Conservation (phyloP, 2,797 vertebrate genomes). For the Microctenopoma lineatum region DNA sequence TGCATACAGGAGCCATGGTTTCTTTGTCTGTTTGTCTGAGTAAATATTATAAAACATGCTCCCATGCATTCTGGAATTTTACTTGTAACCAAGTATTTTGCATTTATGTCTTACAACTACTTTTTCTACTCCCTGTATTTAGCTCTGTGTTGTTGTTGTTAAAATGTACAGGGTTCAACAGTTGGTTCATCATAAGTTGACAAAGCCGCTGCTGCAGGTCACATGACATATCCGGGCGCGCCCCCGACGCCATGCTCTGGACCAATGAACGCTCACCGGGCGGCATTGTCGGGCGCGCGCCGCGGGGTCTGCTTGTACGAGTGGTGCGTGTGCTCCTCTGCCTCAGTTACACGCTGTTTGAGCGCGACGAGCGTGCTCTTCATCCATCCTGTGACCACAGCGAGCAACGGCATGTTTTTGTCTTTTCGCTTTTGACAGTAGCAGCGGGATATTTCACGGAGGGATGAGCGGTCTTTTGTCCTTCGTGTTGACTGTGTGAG, state of each 20-base stretch:
- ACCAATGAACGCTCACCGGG: slow-evolving; percentile 59
- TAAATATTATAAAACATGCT: too few species aligned
- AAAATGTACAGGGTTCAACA: slow-evolving; percentile 46
- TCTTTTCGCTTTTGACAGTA: slow-evolving; percentile 1
- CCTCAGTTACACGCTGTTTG: slow-evolving; percentile 32
- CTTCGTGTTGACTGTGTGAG: slow-evolving; percentile 13
- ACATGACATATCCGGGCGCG: slow-evolving; percentile 76
- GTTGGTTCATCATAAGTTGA: slow-evolving; percentile 52
- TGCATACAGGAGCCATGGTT: too few species aligned
- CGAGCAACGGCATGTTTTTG: neutral
- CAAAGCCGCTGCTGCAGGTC: slow-evolving; percentile 38
- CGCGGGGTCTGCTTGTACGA: slow-evolving; percentile 23
- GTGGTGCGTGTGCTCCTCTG: neutral
- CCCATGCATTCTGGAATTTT: too few species aligned
- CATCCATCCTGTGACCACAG: neutral
- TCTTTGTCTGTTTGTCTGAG: too few species aligned
- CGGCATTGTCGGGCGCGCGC: slow-evolving; percentile 63
- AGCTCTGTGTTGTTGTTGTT: too few species aligned
- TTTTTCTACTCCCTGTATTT: too few species aligned
- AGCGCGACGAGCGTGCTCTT: neutral
- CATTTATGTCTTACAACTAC: too few species aligned
- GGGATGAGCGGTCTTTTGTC: neutral
- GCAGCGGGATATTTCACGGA: neutral
- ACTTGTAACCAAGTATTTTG: too few species aligned
- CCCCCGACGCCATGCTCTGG: slow-evolving; percentile 43